Evolutionary conservation across 2,888 invertebrate genomes (phyloP).

Genomic region (Acleris literana): DNA sequence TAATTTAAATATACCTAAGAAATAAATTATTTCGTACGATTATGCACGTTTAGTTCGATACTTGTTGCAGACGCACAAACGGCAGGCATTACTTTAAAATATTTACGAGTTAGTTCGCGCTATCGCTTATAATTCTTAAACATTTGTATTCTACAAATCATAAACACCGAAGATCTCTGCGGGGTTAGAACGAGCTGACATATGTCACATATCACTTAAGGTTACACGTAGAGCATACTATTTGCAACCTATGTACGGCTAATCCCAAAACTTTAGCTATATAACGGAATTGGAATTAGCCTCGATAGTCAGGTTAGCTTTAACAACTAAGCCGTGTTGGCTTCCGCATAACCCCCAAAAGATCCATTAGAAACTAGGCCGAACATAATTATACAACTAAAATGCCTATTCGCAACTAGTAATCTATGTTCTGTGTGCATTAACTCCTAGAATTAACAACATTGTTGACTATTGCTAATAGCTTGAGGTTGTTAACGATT

Average conservation of each 20-base stretch:
- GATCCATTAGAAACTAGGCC: conserved; percentile 41
- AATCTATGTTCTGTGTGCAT: conserved; percentile 78
- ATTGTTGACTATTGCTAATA: conserved; percentile 84
- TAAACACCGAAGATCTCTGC: conserved; percentile 16
- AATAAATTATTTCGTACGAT: conserved; percentile 25
- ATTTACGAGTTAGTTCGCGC: conserved; percentile 13
- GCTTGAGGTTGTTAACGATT: conserved; percentile 84
- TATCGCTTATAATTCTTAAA: conserved; percentile 20
- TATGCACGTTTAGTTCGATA: conserved; percentile 24
- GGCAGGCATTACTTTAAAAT: conserved; percentile 20
- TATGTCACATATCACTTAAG: conserved; percentile 36
- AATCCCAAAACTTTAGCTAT: not conserved
- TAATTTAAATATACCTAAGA: conserved; percentile 2
- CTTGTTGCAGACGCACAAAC: conserved; percentile 33
- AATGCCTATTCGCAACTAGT: conserved; percentile 67
- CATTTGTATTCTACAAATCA: conserved; percentile 15
- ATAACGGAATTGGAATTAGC: conserved; percentile 2
- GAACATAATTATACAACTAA: conserved; percentile 46
- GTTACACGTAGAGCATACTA: conserved; percentile 26
- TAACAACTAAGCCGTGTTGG: conserved; percentile 28
- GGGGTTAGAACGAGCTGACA: conserved; percentile 29
- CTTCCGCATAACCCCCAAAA: conserved; percentile 22
- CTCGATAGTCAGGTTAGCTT: conserved; percentile 27
- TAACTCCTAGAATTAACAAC: conserved; percentile 79
- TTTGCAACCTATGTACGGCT: conserved; percentile 17